Evolutionary conservation across 2,113 vertebrate genomes (phyloP), one percentile per base, ranked within the genome.

Genomic region (Rhegmatorhina hoffmannsi): DNA sequence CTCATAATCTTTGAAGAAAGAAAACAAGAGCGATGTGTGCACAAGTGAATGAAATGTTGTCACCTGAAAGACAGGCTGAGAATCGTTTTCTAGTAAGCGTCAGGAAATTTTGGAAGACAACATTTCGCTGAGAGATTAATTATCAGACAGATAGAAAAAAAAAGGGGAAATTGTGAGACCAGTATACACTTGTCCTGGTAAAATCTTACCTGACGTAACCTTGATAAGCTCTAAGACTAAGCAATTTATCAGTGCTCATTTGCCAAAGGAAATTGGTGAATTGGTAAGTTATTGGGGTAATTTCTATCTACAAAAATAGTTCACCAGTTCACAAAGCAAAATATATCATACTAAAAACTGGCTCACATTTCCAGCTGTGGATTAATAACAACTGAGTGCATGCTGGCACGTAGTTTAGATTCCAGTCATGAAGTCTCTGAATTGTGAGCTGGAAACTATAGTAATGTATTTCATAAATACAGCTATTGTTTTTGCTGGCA

Each of bases 401-500:
- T 53, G 78, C 82, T 94, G 87, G 73, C 84, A 83, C 70, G 52
- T 70, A 87, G 83, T 80, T 92, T 73, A 89, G 69, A 94, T 97
- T 96, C 79, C 91, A 95, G 40, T 79, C 68, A 56, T 73, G 90
- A 87, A 94, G 75, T 56, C 74, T 92, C 82, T 74, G 75, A 91
- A 94, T 44, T 83, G 84, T 80, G 47, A 95, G 84, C 69, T 94
- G 90, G 84, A 92, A 96, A 58, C 56, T 40, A 15, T 78, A 91
- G 47, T 91, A 89, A 95, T 49, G 33, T 86, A 89, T 93, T 95
- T 93, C 82, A 83, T 85, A 95, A 94, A 90, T 94, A 36, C 69
- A 66, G 62, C 94, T 93, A 90, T 92, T 96, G 96, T 95, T 95
- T 96, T 95, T 93, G 68, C 86, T 97, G 96, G 96, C 89, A 43